Evolutionary conservation across 2,888 invertebrate genomes (phyloP).

Genomic region (Buathra laborator): DNA sequence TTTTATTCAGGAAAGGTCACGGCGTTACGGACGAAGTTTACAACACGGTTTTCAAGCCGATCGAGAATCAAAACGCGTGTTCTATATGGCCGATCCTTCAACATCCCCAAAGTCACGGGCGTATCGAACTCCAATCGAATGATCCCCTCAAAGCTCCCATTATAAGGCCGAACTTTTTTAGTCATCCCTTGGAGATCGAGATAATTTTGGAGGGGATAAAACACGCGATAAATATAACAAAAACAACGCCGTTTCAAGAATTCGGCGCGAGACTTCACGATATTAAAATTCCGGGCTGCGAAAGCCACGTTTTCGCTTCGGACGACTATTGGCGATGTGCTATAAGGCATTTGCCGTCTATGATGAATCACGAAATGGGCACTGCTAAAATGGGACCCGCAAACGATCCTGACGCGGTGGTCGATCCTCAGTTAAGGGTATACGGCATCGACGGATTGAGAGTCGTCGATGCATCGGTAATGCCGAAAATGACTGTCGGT

Average conservation of each 20-base stretch:
- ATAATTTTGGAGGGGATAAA: constrained; percentile 86
- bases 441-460: constrained; percentile 86
- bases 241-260: constrained; percentile 85
- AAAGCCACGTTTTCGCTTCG: constrained; percentile 84
- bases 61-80: constrained; percentile 85
- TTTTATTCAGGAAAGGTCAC: constrained; percentile 80
- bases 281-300: constrained; percentile 87
- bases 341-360: constrained; percentile 87
- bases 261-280: constrained; percentile 84
- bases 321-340: constrained; percentile 90
- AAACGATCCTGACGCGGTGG: constrained; percentile 86
- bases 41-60: constrained; percentile 84
- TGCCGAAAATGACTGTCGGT: constrained; percentile 87
- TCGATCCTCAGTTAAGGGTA: constrained; percentile 86
- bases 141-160: constrained; percentile 91
- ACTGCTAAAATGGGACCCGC: constrained; percentile 87
- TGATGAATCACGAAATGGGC: constrained; percentile 89
- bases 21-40: constrained; percentile 83
- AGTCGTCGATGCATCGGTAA: constrained; percentile 88
- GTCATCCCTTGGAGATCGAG: constrained; percentile 86
- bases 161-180: constrained; percentile 93
- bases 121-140: constrained; percentile 89
- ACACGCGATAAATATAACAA: constrained; percentile 86
- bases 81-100: constrained; percentile 90
- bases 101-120: constrained; percentile 90